Conservation (phyloP, 2,888 invertebrate genomes). For the Meghimatium bilineatum region DNA sequence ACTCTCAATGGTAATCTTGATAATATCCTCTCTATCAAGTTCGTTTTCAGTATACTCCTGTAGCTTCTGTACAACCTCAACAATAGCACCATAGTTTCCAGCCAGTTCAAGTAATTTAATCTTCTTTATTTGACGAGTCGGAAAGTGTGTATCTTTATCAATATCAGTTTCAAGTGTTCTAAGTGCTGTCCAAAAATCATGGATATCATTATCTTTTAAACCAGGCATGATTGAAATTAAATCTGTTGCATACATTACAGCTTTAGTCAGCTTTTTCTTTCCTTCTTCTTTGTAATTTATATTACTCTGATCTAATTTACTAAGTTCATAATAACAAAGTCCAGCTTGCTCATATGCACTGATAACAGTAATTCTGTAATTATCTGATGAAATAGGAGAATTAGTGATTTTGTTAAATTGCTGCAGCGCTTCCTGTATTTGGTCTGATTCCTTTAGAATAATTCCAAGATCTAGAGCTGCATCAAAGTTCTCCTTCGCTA, state of each 20-base stretch:
- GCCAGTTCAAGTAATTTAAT: background rate
- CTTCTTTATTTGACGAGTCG: background rate
- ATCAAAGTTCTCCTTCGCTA: background rate
- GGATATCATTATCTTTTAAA: background rate
- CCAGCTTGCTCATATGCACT: constrained; percentile 18
- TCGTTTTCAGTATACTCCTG: background rate
- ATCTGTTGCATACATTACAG: constrained; percentile 6
- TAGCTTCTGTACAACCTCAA: background rate
- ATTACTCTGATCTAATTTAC: background rate
- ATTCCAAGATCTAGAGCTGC: constrained; percentile 12
- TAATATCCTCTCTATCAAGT: background rate
- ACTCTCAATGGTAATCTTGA: background rate
- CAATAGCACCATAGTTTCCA: background rate
- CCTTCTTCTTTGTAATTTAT: background rate
- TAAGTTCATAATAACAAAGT: constrained; percentile 15
- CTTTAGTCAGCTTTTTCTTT: constrained; percentile 7
- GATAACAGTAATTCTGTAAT: background rate
- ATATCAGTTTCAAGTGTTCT: background rate
- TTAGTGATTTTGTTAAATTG: constrained; percentile 15
- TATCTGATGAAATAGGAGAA: background rate
- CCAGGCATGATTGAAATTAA: background rate
- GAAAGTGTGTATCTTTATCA: background rate
- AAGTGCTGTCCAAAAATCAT: constrained; percentile 8
- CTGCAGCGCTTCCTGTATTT: constrained; percentile 12
- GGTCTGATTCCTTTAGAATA: background rate